Conservation (phyloP, 2,888 invertebrate genomes). For the Notocelia uddmanniana region DNA sequence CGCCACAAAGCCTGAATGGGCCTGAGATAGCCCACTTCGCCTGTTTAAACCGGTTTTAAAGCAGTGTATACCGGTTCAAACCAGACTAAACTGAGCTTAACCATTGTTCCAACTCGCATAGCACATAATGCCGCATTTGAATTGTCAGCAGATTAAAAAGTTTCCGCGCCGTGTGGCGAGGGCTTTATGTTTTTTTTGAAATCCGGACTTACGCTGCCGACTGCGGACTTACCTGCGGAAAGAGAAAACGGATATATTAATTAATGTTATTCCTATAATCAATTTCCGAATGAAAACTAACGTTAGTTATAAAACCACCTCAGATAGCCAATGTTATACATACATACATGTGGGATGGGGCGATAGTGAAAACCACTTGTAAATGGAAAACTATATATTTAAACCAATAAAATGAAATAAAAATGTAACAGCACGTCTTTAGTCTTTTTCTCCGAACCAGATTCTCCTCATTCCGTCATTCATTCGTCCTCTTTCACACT, state of each 20-base stretch:
- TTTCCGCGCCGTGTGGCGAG: constrained; percentile 53
- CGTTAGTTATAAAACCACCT: not conserved
- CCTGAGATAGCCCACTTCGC: constrained; percentile 51
- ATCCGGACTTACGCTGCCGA: constrained; percentile 25
- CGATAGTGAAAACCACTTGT: too few species aligned
- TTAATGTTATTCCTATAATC: not conserved
- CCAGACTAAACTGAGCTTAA: constrained; percentile 47
- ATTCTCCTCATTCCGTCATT: too few species aligned
- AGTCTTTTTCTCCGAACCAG: too few species aligned
- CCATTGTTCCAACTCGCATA: constrained; percentile 47
- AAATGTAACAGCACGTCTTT: too few species aligned
- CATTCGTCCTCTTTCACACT: too few species aligned
- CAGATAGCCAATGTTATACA: too few species aligned
- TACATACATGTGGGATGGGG: too few species aligned
- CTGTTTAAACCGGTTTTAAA: constrained; percentile 51
- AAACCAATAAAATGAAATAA: too few species aligned
- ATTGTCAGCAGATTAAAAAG: constrained; percentile 54
- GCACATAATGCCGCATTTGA: constrained; percentile 51
- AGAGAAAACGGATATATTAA: constrained; percentile 20
- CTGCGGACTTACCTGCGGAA: constrained; percentile 38
- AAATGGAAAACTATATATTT: too few species aligned
- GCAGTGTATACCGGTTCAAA: constrained; percentile 42
- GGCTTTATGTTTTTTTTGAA: constrained; percentile 49
- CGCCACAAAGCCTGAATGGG: constrained; percentile 46
- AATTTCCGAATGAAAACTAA: not conserved